Evolutionary conservation across 2,797 vertebrate species (phyloP).

Genomic region (Acipenser oxyrinchus): DNA sequence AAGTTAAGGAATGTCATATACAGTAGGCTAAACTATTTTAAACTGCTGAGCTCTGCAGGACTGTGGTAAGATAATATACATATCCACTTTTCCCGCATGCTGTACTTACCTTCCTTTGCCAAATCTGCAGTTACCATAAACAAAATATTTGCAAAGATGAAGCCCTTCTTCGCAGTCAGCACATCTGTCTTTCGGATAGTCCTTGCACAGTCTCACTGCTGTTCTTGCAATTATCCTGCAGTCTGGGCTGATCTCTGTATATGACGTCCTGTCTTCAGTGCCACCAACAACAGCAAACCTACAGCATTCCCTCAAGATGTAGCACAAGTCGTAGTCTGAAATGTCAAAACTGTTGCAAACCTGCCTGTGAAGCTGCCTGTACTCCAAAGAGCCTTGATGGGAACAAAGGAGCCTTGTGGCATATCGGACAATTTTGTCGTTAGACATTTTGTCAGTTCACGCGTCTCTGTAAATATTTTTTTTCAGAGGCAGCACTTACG

Average conservation of each 20-base stretch:
- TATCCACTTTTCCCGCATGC: slow-evolving; percentile 2
- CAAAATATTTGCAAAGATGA: slow-evolving; percentile 73
- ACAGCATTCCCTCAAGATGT: slow-evolving; percentile 36
- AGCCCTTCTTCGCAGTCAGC: slow-evolving; percentile 52
- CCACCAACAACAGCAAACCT: slow-evolving; percentile 41
- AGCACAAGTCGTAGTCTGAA: slow-evolving; percentile 33
- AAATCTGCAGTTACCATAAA: slow-evolving; percentile 71
- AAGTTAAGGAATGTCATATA: no score
- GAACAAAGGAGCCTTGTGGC: slow-evolving; percentile 45
- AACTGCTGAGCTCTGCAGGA: no score
- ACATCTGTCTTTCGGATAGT: slow-evolving; percentile 39
- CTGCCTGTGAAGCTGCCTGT: slow-evolving; percentile 34
- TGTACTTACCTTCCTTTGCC: slow-evolving; percentile 43
- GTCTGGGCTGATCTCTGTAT: slow-evolving; percentile 19
- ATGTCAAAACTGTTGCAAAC: slow-evolving; percentile 33
- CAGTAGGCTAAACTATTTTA: no score
- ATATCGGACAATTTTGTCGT: slow-evolving; percentile 31
- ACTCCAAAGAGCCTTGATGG: slow-evolving; percentile 39
- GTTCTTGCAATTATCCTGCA: slow-evolving; percentile 47
- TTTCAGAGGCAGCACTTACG: not conserved
- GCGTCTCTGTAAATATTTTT: not conserved
- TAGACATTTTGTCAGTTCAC: slow-evolving; percentile 31
- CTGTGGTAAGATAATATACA: no score
- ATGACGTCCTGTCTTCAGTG: slow-evolving; percentile 12
- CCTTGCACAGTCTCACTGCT: slow-evolving; percentile 60